Evolutionary conservation across 2,113 vertebrate species (phyloP), one percentile per base, ranked within the genome.

Genomic region (Anhinga anhinga): DNA sequence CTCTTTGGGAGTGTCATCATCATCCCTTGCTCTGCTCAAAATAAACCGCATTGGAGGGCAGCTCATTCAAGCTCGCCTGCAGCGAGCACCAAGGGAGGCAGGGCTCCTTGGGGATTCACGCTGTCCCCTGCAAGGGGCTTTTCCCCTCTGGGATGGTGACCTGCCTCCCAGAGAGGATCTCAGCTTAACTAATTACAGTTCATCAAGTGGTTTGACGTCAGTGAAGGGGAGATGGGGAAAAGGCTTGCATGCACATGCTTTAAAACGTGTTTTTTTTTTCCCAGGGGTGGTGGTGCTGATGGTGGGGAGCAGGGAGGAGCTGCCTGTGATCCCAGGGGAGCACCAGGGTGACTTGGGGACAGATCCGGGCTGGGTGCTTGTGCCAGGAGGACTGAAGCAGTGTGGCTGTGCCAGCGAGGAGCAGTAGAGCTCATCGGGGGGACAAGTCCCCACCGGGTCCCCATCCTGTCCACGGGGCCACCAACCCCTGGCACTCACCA

Each of bases 371-470:
- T 10, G 32, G 50, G 9, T 16, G 18, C 7, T 30, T 4, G 25
- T 4, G 65, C 38, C 22, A 52, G 36, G 20, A n/a, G 52, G 4
- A 23, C n/a, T 25, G 1, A 65, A 66, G 14, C 5, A 1, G 7
- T 0, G 22, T 3, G 47, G 79, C 69, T 22, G 52, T 61, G 52
- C 47, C 3, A 1, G 81, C 50, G 56, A 71, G 50, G 36, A 53
- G 52, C 62, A 67, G 85, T 63, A 81, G 63, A 71, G 10, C 11
- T 50, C 1, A 0, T 1, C 0, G 6, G 29, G 36, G 63, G 10
- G 17, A 55, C 2, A 2, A 82, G 8, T 32, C 36, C 14, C 50
- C 29, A 21, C 4, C 0, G 0, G 25, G 49, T 55, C 53, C 65
- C 49, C 9, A 0, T 52, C 34, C 67, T 38, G 50, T 26, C 79